A percentile compares a stretch with the other conserved stretches of the same genome.
phyloP scores from a whole-genome alignment of 2,888 invertebrate species.

The Xestia c-nigrum region DNA sequence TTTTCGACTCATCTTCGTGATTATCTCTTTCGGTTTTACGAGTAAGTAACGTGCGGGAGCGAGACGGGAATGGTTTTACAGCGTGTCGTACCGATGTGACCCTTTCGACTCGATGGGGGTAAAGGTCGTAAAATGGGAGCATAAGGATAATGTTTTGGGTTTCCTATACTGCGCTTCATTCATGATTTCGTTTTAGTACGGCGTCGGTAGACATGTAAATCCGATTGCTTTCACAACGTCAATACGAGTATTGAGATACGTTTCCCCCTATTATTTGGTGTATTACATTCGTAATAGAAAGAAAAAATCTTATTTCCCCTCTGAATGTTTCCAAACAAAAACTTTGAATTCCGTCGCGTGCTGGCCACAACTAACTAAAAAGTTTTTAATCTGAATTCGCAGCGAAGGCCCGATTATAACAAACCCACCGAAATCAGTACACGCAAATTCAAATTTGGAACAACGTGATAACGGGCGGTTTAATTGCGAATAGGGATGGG shows the following conservation, averaged over 20 bases:
- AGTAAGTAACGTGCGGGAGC: constrained; percentile 74
- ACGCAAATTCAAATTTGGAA: constrained; percentile 84
- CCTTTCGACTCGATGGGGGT: constrained; percentile 90
- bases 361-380: constrained; percentile 41
- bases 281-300: constrained; percentile 87
- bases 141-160: constrained; percentile 91
- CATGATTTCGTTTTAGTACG: constrained; percentile 90
- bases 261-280: constrained; percentile 83
- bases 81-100: constrained; percentile 89
- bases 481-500: constrained; percentile 85
- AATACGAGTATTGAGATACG: constrained; percentile 82
- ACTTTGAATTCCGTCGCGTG: constrained; percentile 43
- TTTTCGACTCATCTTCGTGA: constrained; percentile 90
- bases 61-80: constrained; percentile 84
- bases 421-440: constrained; percentile 69
- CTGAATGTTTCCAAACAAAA: constrained; percentile 39
- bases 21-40: constrained; percentile 88
- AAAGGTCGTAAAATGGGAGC: constrained; percentile 91
- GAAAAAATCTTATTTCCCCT: constrained; percentile 45
- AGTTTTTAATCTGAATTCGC: constrained; percentile 65
- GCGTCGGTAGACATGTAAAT: constrained; percentile 89
- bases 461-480: constrained; percentile 82
- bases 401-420: constrained; percentile 66
- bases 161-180: constrained; percentile 90
- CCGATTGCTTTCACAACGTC: constrained; percentile 87